These are phyloP conservation scores for Hedya salicella DNA, from an alignment of 2,888 invertebrate genomes.

Conservation along the genomic window DNA sequence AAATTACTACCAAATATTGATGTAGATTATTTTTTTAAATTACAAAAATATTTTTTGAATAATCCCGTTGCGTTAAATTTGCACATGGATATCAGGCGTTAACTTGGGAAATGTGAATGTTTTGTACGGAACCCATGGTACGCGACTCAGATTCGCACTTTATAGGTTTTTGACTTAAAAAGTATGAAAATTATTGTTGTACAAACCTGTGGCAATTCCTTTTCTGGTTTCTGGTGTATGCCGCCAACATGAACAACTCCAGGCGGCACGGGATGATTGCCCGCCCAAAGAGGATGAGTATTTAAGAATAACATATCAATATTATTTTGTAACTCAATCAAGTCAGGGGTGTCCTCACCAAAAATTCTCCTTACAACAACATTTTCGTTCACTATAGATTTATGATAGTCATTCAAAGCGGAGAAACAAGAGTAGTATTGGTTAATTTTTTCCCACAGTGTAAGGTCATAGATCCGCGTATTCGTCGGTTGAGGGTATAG, in stretches of 20 bases:
- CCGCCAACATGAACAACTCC: slow-evolving; percentile 69
- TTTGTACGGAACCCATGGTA: no score
- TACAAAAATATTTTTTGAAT: no score
- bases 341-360: slow-evolving; percentile 50
- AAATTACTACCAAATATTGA: no score
- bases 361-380: slow-evolving; percentile 48
- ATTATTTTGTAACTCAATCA: slow-evolving; percentile 52
- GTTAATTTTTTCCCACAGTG: slow-evolving; percentile 49
- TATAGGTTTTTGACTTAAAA: no score
- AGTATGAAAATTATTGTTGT: neutral
- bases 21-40: no score
- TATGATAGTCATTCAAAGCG: slow-evolving; percentile 67
- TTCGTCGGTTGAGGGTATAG: slow-evolving; percentile 42
- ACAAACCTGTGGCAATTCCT: slow-evolving; percentile 61
- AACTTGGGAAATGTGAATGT: no score
- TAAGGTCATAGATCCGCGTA: slow-evolving; percentile 42
- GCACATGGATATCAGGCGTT: no score
- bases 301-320: slow-evolving; percentile 70
- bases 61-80: no score
- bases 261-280: slow-evolving; percentile 67
- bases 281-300: slow-evolving; percentile 62
- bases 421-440: slow-evolving; percentile 58
- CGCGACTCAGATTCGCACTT: no score
- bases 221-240: slow-evolving; percentile 58
- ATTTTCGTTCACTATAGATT: slow-evolving; percentile 49